Evolutionary conservation across 2,797 vertebrate species (phyloP).

Genomic region (Mallotus villosus): DNA sequence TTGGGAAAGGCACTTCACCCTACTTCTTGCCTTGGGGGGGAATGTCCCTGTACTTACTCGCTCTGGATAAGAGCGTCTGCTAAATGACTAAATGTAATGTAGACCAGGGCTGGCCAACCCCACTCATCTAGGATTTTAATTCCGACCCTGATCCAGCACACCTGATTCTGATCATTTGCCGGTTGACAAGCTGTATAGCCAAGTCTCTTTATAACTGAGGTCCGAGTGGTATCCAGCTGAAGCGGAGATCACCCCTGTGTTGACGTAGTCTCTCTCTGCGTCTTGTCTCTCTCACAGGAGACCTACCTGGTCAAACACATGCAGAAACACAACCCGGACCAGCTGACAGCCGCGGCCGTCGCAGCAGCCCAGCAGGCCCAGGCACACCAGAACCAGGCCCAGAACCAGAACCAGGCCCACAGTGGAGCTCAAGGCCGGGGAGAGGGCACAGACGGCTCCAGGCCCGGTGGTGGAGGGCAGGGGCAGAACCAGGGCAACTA

Average conservation of each 20-base stretch:
- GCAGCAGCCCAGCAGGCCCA: slow-evolving; percentile 68
- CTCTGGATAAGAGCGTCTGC: too few relatives aligned
- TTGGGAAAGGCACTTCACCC: too few relatives aligned
- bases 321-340: slow-evolving; percentile 97
- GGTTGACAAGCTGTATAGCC: background rate
- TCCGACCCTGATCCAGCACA: too few relatives aligned
- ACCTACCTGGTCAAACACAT: slow-evolving; percentile 99
- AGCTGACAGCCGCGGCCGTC: slow-evolving; percentile 70
- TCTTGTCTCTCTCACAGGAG: slow-evolving; percentile 77
- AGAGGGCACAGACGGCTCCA: slow-evolving; percentile 50
- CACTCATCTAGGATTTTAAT: background rate
- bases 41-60: too few relatives aligned
- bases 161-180: too few relatives aligned
- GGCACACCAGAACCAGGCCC: slow-evolving; percentile 67
- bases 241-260: background rate
- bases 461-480: slow-evolving; percentile 65
- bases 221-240: background rate
- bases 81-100: too few relatives aligned
- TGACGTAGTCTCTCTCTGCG: background rate
- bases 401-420: slow-evolving; percentile 66
- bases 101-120: background rate
- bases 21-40: too few relatives aligned
- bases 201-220: background rate
- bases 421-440: slow-evolving; percentile 53
- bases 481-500: slow-evolving; percentile 76